Evolutionary conservation across 2,888 invertebrate species (phyloP), one percentile per base, ranked within the genome.

Genomic region (Platycnemis pennipes): DNA sequence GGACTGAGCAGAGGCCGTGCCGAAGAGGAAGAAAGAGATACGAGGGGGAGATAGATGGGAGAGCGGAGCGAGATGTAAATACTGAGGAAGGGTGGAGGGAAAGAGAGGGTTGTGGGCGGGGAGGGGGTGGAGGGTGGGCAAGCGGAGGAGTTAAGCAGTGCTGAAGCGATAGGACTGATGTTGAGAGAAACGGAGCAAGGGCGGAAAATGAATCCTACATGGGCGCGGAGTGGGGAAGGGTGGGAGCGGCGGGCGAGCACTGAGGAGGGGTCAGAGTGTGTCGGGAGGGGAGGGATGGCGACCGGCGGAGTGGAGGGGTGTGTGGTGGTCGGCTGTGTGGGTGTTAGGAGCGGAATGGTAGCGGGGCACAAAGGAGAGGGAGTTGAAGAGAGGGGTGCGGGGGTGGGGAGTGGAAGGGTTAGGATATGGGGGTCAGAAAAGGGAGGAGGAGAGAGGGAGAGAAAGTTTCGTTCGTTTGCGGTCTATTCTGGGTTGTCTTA

Each of bases 381-480:
- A 8, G 63, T 16, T 63, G 63, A 5, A 26, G 26, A 26, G 13
- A 13, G 77, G 77, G 37, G 77, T 77, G 5, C 19, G 63, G 26
- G 63, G 63, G 19, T n/a, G 63, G n/a, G 77, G 77, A 37, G n/a
- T n/a, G 37, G 37, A 77, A 77, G 77, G 37, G 77, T 77, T 77
- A 77, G 77, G 77, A 77, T 77, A 77, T 77, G 26, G 77, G 77
- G 77, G 77, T 77, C 77, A 77, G 77, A 8, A 13, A 37, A 37
- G 69, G 69, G 69, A 37, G 69, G 69, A n/a, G 69, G 26, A 31
- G 37, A n/a, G 91, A 42, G 91, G 26, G 53, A 26, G 91, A 42
- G 91, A 91, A 91, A 91, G 91, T 91, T 91, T 91, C 91, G 91
- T 91, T 91, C 91, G 91, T 91, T 91, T 91, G 91, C 91, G 91